Conservation (phyloP, 1,140 invertebrate genomes). For the Microplitis mediator region DNA sequence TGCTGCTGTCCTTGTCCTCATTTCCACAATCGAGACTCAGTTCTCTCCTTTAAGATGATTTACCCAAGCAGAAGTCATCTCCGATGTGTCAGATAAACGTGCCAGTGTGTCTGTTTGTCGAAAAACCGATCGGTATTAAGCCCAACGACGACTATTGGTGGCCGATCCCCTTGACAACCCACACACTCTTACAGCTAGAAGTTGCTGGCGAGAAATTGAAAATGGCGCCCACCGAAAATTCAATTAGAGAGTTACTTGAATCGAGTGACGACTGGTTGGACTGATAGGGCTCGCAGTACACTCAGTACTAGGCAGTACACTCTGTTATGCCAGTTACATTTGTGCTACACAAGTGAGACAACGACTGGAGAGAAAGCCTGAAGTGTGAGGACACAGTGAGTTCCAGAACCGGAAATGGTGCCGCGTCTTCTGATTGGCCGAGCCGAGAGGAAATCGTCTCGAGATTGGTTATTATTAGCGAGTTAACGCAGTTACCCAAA, state of each 20-base stretch:
- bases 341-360: not conserved
- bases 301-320: no score
- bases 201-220: constrained; percentile 15
- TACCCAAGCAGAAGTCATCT: no score
- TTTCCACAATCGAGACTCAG: no score
- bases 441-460: constrained; percentile 56
- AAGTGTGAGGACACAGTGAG: constrained; percentile 18
- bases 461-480: constrained; percentile 63
- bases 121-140: not conserved
- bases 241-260: constrained; percentile 14
- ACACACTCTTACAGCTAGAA: no score
- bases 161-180: not conserved
- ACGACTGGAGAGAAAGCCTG: not conserved
- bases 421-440: constrained; percentile 59
- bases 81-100: constrained; percentile 1
- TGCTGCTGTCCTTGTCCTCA: no score
- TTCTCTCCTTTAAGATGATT: no score
- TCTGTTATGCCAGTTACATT: not conserved
- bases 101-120: not conserved
- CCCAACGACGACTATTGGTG: not conserved
- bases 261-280: constrained; percentile 5
- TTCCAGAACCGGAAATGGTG: constrained; percentile 50
- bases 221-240: constrained; percentile 11
- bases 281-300: not conserved
- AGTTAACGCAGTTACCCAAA: constrained; percentile 50